Conservation (phyloP, 1,140 invertebrate species). For the Lepidotrigona ventralis region DNA sequence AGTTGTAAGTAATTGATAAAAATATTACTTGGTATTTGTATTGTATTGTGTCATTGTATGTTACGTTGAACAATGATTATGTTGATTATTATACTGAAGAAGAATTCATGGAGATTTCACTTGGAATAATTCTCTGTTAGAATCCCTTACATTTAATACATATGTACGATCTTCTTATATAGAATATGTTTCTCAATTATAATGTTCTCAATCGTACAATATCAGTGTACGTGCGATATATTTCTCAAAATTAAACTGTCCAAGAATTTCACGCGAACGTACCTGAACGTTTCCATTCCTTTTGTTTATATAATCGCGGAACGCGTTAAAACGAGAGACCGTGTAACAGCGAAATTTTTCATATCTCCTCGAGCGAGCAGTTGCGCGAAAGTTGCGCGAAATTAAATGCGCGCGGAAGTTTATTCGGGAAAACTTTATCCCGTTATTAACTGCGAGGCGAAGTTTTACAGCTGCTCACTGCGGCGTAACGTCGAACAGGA, state of each 20-base stretch:
- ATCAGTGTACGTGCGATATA: background rate
- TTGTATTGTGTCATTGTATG: no score
- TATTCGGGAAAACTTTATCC: constrained; percentile 1
- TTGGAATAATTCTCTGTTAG: background rate
- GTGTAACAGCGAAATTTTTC: constrained; percentile 1
- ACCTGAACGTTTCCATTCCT: background rate
- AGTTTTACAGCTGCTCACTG: constrained; percentile 9
- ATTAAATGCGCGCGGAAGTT: constrained; percentile 29
- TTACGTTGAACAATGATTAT: no score
- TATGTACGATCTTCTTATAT: no score
- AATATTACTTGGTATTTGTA: no score
- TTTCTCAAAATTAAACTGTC: background rate
- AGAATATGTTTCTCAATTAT: background rate
- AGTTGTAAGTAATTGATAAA: no score
- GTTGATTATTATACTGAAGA: background rate
- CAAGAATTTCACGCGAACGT: background rate
- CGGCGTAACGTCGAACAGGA: background rate
- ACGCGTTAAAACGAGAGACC: background rate
- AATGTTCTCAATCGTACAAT: background rate
- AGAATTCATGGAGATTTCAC: background rate
- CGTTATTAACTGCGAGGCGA: constrained; percentile 21
- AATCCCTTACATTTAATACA: no score
- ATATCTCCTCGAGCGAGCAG: background rate
- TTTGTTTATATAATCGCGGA: background rate
- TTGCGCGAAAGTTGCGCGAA: constrained; percentile 1